phyloP scores from a whole-genome alignment of 2,113 vertebrate genomes.

The Xenus cinereus region DNA sequence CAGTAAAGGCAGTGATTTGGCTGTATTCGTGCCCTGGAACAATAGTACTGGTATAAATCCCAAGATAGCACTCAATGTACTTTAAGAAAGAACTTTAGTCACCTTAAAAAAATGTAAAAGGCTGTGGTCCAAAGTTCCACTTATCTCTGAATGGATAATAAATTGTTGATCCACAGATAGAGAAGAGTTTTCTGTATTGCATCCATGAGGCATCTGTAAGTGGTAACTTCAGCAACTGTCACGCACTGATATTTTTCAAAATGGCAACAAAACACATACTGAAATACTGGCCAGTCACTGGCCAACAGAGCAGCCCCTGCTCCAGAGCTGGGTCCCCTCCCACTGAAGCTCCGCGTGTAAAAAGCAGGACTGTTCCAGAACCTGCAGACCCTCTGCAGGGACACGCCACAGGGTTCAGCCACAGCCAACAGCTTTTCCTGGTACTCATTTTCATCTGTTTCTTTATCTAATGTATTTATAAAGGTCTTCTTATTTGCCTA shows the following conservation, averaged over 20 bases:
- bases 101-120: background rate
- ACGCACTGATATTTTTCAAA: background rate
- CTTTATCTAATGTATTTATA: background rate
- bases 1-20: background rate
- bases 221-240: background rate
- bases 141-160: background rate
- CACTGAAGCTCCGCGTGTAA: background rate
- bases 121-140: background rate
- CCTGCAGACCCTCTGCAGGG: background rate
- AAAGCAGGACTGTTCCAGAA: background rate
- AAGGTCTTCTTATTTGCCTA: background rate
- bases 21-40: background rate
- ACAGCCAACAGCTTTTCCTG: background rate
- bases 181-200: background rate
- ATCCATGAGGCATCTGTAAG: background rate
- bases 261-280: background rate
- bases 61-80: background rate
- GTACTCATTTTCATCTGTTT: background rate
- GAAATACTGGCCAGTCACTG: background rate
- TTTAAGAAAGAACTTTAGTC: slow-evolving; percentile 13
- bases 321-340: background rate
- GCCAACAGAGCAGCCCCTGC: background rate
- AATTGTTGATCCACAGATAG: background rate
- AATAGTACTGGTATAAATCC: background rate
- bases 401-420: background rate